Evolutionary conservation across 2,888 invertebrate species (phyloP), one percentile per base, ranked within the genome.

Genomic region (Coecobrya sp.): DNA sequence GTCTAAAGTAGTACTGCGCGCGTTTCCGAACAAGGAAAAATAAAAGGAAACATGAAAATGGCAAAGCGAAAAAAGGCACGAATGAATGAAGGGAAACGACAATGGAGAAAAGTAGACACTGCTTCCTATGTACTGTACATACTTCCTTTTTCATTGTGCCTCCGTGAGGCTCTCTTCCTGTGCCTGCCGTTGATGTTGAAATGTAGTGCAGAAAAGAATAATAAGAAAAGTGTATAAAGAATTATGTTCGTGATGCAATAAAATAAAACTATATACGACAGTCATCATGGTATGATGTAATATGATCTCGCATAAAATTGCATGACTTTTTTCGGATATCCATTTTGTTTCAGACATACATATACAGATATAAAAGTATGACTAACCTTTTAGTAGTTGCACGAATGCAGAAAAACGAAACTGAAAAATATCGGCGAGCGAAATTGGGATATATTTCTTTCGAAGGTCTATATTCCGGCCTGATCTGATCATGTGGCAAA

Each of bases 11-110:
- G n/a, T 5, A 70, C 3, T n/a, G n/a, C 16, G 0, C 11, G 19
- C 73, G 27, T 25, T 49, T 76, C 76, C 45, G 49, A 49, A 13
- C 49, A 45, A 49, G 49, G 42, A 27, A 68, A 30, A 55, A 82
- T 82, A 82, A 59, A 59, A 82, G 81, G 55, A 82, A 82, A 82
- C 59, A 59, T 82, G 81, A 82, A 82, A 82, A 82, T 25, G 8
- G 76, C 16, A 76, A 45, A 25, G 11, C 49, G 27, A 49, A 49
- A 49, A n/a, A 49, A 76, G 49, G 49, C 49, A 22, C 0, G 49
- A 25, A 49, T 49, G 49, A 49, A 76, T 25, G 36, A 59, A 82
- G 36, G 81, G 36, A 82, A 82, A 82, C 81, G 59, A 82, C 81
- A 59, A 82, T 52, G 22, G 36, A 82, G 81, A 82, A 82, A 82